Conservation (phyloP, 2,888 invertebrate species). For the Parnassius orleans region DNA sequence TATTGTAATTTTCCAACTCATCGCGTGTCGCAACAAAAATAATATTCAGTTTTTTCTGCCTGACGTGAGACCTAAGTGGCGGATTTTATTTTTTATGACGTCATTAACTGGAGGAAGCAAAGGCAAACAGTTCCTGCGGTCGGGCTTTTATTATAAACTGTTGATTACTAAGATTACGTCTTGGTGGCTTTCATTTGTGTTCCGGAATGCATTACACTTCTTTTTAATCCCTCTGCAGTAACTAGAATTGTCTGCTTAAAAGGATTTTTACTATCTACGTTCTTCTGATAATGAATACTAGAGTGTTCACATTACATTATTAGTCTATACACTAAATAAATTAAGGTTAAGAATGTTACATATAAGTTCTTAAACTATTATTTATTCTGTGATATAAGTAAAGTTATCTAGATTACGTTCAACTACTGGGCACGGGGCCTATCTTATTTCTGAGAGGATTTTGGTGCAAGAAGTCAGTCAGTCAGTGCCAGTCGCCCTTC, state of each 20-base stretch:
- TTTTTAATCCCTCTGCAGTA: slow-evolving; percentile 22
- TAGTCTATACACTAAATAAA: too few relatives aligned
- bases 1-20: slow-evolving; percentile 67
- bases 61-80: slow-evolving; percentile 49
- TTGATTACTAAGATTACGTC: slow-evolving; percentile 43
- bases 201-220: slow-evolving; percentile 23
- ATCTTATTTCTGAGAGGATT: too few relatives aligned
- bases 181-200: slow-evolving; percentile 25
- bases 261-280: slow-evolving; percentile 24
- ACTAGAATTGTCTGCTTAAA: slow-evolving; percentile 11
- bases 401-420: too few relatives aligned
- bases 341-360: too few relatives aligned
- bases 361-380: too few relatives aligned
- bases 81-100: slow-evolving; percentile 67
- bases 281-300: not conserved
- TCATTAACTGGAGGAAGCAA: slow-evolving; percentile 73
- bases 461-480: too few relatives aligned
- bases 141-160: slow-evolving; percentile 53
- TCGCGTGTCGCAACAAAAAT: slow-evolving; percentile 52
- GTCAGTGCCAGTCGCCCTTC: too few relatives aligned
- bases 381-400: too few relatives aligned
- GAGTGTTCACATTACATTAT: too few relatives aligned
- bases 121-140: slow-evolving; percentile 68
- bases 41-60: slow-evolving; percentile 55
- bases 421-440: too few relatives aligned